A percentile compares a stretch with the other conserved stretches of the same genome.
phyloP scores from a whole-genome alignment of 1,140 invertebrate species.

The Danaus melanippus region DNA sequence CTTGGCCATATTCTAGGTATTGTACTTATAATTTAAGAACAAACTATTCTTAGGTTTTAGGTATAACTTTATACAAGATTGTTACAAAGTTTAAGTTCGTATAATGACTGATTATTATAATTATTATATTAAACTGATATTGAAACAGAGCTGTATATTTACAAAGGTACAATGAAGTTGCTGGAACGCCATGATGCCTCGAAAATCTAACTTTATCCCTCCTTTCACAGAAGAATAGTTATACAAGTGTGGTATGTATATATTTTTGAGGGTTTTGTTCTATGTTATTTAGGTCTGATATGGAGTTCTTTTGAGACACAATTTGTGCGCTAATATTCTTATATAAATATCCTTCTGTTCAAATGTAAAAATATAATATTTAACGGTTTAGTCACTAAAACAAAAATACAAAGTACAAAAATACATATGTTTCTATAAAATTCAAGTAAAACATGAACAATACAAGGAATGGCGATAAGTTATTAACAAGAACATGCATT shows the following conservation, averaged over 20 bases:
- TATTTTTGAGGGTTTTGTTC: conserved; percentile 3
- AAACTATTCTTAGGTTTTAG: conserved; percentile 45
- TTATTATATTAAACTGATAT: conserved; percentile 17
- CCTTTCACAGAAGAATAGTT: conserved; percentile 21
- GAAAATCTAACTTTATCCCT: conserved; percentile 9
- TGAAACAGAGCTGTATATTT: conserved; percentile 21
- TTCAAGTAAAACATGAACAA: conserved; percentile 37
- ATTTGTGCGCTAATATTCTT: conserved; percentile 25
- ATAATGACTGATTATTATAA: conserved; percentile 24
- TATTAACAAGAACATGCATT: conserved; percentile 34
- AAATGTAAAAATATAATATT: conserved; percentile 25
- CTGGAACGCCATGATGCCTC: conserved; percentile 4
- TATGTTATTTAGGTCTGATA: conserved; percentile 4
- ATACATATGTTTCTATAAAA: conserved; percentile 37
- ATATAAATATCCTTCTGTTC: conserved; percentile 23
- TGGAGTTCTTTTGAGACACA: conserved; percentile 12
- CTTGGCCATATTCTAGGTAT: conserved; percentile 46
- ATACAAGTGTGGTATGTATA: conserved; percentile 11
- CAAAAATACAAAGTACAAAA: conserved; percentile 33
- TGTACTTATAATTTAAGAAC: conserved; percentile 46
- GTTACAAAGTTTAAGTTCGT: conserved; percentile 25
- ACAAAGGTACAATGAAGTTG: conserved; percentile 15
- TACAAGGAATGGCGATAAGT: conserved; percentile 54
- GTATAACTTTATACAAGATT: conserved; percentile 44
- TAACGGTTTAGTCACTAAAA: conserved; percentile 17